phyloP scores from a whole-genome alignment of 2,888 invertebrate genomes.

The Mythimna ferrago region DNA sequence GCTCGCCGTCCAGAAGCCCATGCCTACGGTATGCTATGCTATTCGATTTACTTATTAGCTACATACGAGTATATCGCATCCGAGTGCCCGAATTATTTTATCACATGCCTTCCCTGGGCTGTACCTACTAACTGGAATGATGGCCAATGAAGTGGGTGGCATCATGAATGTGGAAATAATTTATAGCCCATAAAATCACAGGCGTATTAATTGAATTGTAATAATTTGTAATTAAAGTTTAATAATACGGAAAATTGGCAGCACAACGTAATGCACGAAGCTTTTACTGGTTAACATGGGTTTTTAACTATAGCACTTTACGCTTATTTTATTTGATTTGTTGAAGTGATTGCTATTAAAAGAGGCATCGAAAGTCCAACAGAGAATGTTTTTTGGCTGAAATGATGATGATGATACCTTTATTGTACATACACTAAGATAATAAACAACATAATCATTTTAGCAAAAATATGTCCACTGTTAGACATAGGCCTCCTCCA shows the following conservation, averaged over 20 bases:
- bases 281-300: slow-evolving; percentile 9
- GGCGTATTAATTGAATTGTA: slow-evolving; percentile 49
- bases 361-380: too few species aligned
- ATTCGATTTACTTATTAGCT: too few species aligned
- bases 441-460: too few species aligned
- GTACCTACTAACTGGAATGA: slow-evolving; percentile 15
- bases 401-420: too few species aligned
- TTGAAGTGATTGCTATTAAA: not conserved
- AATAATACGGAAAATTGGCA: slow-evolving; percentile 46
- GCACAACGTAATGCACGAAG: slow-evolving; percentile 5
- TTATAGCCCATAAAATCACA: slow-evolving; percentile 51
- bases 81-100: not conserved
- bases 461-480: too few species aligned
- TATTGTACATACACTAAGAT: too few species aligned
- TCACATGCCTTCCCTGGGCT: not conserved
- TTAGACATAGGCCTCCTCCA: too few species aligned
- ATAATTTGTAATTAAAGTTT: slow-evolving; percentile 48
- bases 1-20: too few species aligned
- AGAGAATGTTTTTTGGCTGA: too few species aligned
- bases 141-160: slow-evolving; percentile 15
- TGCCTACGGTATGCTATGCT: too few species aligned
- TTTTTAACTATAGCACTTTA: slow-evolving; percentile 10
- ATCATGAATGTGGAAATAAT: slow-evolving; percentile 53
- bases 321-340: not conserved
- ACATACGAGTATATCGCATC: too few species aligned